Evolutionary conservation across 1,140 invertebrate genomes (phyloP), one percentile per base, ranked within the genome.

Genomic region (Trialeurodes vaporariorum): DNA sequence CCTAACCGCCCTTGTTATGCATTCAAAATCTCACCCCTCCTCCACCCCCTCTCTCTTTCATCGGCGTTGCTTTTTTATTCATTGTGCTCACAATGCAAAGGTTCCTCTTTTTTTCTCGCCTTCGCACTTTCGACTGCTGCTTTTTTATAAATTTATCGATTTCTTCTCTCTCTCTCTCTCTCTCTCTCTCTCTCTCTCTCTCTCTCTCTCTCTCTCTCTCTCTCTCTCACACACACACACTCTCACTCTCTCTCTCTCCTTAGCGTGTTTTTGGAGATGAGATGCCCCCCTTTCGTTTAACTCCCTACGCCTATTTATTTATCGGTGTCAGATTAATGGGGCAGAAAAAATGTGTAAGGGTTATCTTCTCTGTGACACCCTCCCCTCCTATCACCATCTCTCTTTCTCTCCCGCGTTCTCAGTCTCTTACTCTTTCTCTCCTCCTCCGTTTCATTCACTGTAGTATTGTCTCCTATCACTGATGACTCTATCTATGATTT

Each of bases 291-390:
- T 23, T 27, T 64, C 40, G 40, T 24, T 24, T 40, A 58, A 65
- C 25, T 65, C 34, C 26, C 59, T 59, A 27, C 59, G 59, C 60
- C 60, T 25, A 67, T 67, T 59, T 64, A 63, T 66, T 63, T 64
- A 67, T 67, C 69, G 61, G 68, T 69, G 69, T 67, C 69, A 63
- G 58, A 68, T 68, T 70, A 72, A 72, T 72, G 71, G 69, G 59
- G 69, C 66, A 69, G 71, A 72, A 72, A 70, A 70, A 70, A 72
- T 68, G 40, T 59, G 64, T 59, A 26, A n/a, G n/a, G 59, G 34
- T 49, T 49, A 49, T 49, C 34, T 49, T n/a, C n/a, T n/a, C n/a
- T n/a, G n/a, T n/a, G n/a, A n/a, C n/a, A n/a, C n/a, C n/a, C n/a
- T n/a, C n/a, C n/a, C n/a, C n/a, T n/a, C n/a, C n/a, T n/a, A n/a